Evolutionary conservation across 1,140 invertebrate genomes (phyloP).

Genomic region (Drosophila arawakana): DNA sequence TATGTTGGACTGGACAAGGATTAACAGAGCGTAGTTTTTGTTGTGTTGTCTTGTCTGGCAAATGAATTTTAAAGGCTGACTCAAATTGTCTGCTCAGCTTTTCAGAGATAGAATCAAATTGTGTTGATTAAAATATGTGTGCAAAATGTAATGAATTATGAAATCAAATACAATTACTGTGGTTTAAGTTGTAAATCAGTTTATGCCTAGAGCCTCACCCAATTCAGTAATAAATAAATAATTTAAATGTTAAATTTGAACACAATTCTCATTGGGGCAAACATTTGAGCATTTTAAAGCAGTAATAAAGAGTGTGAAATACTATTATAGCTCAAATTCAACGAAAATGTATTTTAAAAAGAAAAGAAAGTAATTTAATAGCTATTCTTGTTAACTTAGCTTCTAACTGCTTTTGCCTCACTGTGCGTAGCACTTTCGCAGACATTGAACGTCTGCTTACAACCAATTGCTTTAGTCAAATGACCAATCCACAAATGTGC

Average conservation of each 20-base stretch:
- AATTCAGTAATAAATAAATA: neutral
- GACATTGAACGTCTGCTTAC: neutral
- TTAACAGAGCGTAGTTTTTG: neutral
- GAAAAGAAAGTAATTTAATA: no score
- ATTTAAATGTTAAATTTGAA: neutral
- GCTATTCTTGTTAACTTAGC: neutral
- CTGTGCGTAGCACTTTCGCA: neutral
- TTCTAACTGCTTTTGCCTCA: neutral
- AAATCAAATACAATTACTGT: neutral
- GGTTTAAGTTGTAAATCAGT: neutral
- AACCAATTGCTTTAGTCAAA: slow-evolving; percentile 35
- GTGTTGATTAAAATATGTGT: neutral
- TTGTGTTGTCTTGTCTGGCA: neutral
- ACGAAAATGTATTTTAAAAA: no score
- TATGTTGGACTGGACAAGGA: neutral
- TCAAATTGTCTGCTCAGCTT: neutral
- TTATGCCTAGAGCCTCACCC: neutral
- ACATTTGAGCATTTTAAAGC: no score
- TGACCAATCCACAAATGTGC: slow-evolving; percentile 57
- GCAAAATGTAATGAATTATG: neutral
- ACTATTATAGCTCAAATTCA: no score
- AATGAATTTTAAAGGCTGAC: neutral
- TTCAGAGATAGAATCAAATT: neutral
- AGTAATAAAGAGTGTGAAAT: no score
- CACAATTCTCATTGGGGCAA: no score